Conservation (phyloP, 2,113 vertebrate genomes). For the Cephalophus harveyi region DNA sequence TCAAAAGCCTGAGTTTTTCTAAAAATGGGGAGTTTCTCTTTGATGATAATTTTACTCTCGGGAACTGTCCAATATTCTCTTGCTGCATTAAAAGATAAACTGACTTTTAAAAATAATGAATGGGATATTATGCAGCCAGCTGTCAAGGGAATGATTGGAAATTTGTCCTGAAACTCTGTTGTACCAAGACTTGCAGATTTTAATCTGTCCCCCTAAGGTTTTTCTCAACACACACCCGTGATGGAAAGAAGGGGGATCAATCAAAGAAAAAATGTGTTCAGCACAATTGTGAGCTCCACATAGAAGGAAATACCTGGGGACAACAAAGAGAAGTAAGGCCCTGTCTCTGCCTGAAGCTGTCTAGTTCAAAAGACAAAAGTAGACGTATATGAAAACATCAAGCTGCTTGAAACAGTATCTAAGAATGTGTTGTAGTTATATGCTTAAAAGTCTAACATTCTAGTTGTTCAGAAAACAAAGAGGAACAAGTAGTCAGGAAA, state of each 20-base stretch:
- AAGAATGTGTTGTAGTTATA: background rate
- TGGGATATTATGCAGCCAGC: slow-evolving; percentile 46
- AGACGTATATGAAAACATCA: background rate
- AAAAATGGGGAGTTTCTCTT: slow-evolving; percentile 34
- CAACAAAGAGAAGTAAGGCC: background rate
- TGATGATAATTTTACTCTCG: slow-evolving; percentile 52
- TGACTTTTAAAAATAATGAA: slow-evolving; percentile 63
- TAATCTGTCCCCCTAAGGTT: slow-evolving; percentile 31
- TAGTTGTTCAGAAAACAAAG: background rate
- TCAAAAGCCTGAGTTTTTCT: background rate
- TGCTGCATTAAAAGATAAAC: slow-evolving; percentile 60
- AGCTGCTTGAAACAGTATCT: background rate
- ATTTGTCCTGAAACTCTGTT: slow-evolving; percentile 33
- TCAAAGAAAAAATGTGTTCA: background rate
- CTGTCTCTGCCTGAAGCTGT: background rate
- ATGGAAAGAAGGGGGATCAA: background rate
- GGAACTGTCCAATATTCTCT: slow-evolving; percentile 56
- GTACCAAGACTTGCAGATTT: slow-evolving; percentile 30
- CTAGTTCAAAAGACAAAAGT: slow-evolving; percentile 26
- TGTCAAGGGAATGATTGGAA: slow-evolving; percentile 46
- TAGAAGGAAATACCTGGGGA: background rate
- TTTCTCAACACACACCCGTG: background rate
- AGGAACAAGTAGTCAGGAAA: background rate
- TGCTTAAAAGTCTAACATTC: background rate
- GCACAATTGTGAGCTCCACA: background rate